phyloP scores from a whole-genome alignment of 2,888 invertebrate genomes.

The Protophormia terraenovae region DNA sequence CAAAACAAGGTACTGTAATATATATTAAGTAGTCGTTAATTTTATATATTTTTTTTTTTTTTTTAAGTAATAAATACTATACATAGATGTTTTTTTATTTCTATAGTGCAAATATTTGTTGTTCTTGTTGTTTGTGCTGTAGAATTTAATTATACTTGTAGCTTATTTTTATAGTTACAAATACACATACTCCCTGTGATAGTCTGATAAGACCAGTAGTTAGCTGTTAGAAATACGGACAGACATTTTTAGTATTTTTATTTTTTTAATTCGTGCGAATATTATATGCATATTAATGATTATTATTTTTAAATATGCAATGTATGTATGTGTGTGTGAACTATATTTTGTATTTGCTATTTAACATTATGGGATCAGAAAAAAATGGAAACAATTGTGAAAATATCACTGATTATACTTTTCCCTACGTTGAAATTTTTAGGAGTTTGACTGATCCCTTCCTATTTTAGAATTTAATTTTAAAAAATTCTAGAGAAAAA shows the following conservation, averaged over 20 bases:
- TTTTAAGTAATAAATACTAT: background rate
- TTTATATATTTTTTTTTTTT: background rate
- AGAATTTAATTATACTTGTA: conserved; percentile 25
- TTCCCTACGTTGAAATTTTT: too few relatives aligned
- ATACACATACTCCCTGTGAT: conserved; percentile 9
- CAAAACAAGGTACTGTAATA: too few relatives aligned
- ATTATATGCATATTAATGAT: conserved; percentile 6
- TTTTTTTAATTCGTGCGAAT: background rate
- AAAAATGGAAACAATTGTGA: background rate
- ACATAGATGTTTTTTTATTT: background rate
- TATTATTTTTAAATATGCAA: conserved; percentile 1
- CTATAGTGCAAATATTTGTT: conserved; percentile 18
- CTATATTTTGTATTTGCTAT: background rate
- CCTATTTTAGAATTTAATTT: too few relatives aligned
- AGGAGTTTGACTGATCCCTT: too few relatives aligned
- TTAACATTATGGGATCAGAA: background rate
- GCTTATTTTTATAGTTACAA: conserved; percentile 25
- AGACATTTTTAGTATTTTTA: background rate
- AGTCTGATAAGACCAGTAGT: conserved; percentile 46
- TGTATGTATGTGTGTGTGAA: too few relatives aligned
- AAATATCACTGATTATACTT: too few relatives aligned
- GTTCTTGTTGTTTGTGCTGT: conserved; percentile 26
- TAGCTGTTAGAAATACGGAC: background rate
- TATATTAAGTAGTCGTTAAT: background rate
- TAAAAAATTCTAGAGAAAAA: too few relatives aligned